These are phyloP conservation scores for Troilus luridus DNA, from an alignment of 2,888 invertebrate genomes.

Conservation along the genomic window DNA sequence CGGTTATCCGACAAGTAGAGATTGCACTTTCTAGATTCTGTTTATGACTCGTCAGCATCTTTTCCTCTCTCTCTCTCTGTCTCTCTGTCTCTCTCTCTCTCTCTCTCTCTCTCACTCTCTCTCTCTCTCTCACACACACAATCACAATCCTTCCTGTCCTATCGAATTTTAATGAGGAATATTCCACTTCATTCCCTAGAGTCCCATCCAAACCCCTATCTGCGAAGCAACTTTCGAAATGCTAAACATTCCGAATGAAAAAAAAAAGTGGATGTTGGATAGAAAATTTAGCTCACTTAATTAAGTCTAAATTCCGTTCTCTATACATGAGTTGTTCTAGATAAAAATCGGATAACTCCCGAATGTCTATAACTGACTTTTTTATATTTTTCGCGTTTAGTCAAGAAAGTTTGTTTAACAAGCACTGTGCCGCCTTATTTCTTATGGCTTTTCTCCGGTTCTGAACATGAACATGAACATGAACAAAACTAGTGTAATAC, in stretches of 20 bases:
- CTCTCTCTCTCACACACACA: background rate
- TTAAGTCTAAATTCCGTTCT: too few species aligned
- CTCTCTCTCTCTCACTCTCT: background rate
- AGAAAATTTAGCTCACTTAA: too few species aligned
- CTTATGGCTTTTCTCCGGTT: too few species aligned
- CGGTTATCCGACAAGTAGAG: background rate
- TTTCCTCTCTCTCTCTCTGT: background rate
- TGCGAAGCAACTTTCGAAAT: background rate
- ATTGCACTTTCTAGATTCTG: constrained; percentile 37
- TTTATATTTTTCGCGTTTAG: too few species aligned
- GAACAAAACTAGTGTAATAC: too few species aligned
- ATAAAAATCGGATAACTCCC: too few species aligned
- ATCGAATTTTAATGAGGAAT: background rate
- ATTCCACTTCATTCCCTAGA: background rate
- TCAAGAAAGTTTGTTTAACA: too few species aligned
- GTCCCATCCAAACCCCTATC: background rate
- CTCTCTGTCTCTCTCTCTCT: background rate
- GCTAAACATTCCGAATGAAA: background rate
- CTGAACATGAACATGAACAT: too few species aligned
- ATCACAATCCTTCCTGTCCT: background rate
- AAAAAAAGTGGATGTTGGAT: background rate
- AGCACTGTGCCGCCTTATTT: too few species aligned
- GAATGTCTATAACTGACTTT: too few species aligned
- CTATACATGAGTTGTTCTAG: too few species aligned
- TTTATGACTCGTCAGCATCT: constrained; percentile 28